Base-by-base conservation (phyloP, 2,113 vertebrate species). In the Lamprotornis superbus region DNA sequence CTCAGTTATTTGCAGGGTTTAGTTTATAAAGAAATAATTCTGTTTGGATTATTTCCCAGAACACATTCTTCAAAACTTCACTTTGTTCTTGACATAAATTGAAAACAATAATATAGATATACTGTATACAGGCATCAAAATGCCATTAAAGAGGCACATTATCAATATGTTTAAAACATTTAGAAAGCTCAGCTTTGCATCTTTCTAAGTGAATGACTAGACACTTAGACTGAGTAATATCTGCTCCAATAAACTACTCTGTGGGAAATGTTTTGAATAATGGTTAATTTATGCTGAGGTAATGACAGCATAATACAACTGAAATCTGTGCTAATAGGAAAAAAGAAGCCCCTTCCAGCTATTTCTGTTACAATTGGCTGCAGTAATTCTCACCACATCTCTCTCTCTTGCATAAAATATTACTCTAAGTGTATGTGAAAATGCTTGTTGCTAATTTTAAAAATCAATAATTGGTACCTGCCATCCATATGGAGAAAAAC, bases 241-340 rank as follows among this genome's bases (percentile, higher is more conserved):
- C 95, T 89, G 81, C 89, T 96, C 63, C 80, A 95, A 95, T 87
- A 97, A 96, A 96, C 6, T 86, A 67, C 89, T 88, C 57, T 67
- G 90, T 74, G 89, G 89, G 89, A 78, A 93, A 91, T 88, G 92
- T 82, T 97, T 90, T 95, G 97, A 98, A 96, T 96, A 96, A 97
- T 57, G 96, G 95, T 91, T 97, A 96, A 96, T 98, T 98, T 97
- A 98, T 97, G 95, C 97, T 96, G 86, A 91, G 81, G 94, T 96
- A 97, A 95, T 93, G 97, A 94, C 95, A 95, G 88, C 18, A 35
- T 85, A 97, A 96, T 87, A 93, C 68, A 97, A 95, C 90, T 89
- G 95, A 97, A 97, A 94, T 91, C 96, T 95, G 89, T 95, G 90
- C 90, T 97, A 96, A 94, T 67, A 95, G 93, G 89, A 94, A 97